A percentile compares a stretch with the other conserved stretches of the same genome.
phyloP scores from a whole-genome alignment of 2,888 invertebrate genomes.

The Atethmia centrago region DNA sequence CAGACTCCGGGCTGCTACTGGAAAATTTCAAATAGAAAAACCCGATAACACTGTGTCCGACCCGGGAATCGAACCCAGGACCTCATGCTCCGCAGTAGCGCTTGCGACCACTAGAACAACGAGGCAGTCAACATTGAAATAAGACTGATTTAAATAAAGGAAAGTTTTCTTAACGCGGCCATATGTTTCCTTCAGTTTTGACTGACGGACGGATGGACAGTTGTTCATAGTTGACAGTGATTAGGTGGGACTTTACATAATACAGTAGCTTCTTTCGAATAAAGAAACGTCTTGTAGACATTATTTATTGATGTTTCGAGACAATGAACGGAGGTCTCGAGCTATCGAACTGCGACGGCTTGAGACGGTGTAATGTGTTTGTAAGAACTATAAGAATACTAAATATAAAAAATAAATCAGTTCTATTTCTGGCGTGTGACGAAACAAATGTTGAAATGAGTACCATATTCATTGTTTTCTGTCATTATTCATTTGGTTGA shows the following conservation, averaged over 20 bases:
- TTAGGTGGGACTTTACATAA: constrained; percentile 69
- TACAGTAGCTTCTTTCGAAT: constrained; percentile 43
- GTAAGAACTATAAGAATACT: constrained; percentile 15
- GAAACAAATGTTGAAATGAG: neutral
- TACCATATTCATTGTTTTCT: neutral
- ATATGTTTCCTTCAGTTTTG: constrained; percentile 44
- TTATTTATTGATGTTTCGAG: constrained; percentile 60
- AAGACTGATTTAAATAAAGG: neutral
- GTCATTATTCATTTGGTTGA: neutral
- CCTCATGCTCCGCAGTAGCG: too few species aligned
- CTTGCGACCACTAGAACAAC: too few species aligned
- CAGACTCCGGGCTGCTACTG: too few species aligned
- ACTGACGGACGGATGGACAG: constrained; percentile 45
- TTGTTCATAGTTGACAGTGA: constrained; percentile 69
- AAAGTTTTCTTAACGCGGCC: constrained; percentile 17
- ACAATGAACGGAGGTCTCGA: constrained; percentile 47
- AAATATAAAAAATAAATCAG: constrained; percentile 34
- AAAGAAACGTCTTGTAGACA: constrained; percentile 45
- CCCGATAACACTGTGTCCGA: too few species aligned
- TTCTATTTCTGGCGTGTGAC: neutral
- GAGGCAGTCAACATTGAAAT: too few species aligned
- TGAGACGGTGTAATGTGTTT: constrained; percentile 13
- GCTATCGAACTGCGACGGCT: constrained; percentile 22
- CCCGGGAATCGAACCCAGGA: too few species aligned
- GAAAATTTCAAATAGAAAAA: too few species aligned